These are phyloP conservation scores for Drosophila anomalata DNA, from an alignment of 2,888 invertebrate genomes.

Conservation along the genomic window DNA sequence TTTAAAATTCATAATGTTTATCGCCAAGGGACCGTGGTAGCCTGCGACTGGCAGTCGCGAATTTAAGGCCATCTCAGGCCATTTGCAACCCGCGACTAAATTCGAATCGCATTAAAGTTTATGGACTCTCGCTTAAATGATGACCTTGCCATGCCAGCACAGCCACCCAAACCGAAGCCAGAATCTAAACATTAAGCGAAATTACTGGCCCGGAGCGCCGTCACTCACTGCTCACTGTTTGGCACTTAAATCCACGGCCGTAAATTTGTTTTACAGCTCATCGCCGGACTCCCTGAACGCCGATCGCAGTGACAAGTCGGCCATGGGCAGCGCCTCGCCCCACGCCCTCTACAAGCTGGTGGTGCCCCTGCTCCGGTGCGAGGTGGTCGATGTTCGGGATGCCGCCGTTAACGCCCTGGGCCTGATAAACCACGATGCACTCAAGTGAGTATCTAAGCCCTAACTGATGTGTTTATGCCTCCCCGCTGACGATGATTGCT, in stretches of 20 bases:
- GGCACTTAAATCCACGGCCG: conserved; percentile 58
- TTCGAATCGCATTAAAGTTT: conserved; percentile 42
- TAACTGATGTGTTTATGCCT: conserved; percentile 8
- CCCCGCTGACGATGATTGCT: conserved; percentile 7
- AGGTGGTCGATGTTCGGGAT: conserved; percentile 96
- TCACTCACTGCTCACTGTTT: conserved; percentile 12
- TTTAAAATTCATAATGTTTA: conserved; percentile 69
- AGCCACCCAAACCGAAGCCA: conserved; percentile 8
- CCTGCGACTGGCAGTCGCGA: conserved; percentile 2
- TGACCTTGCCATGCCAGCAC: conserved; percentile 33
- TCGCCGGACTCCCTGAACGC: conserved; percentile 95
- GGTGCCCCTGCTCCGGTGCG: conserved; percentile 95
- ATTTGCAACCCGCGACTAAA: not conserved
- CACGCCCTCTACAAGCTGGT: conserved; percentile 95
- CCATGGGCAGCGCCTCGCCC: conserved; percentile 89
- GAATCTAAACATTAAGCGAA: conserved; percentile 23
- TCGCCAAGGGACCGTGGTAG: conserved; percentile 3
- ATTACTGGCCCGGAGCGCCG: conserved; percentile 25
- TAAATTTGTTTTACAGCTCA: conserved; percentile 87
- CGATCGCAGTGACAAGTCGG: conserved; percentile 92
- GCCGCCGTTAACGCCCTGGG: conserved; percentile 97
- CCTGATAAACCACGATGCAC: conserved; percentile 96
- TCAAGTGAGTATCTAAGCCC: conserved; percentile 89
- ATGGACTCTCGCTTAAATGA: conserved; percentile 27
- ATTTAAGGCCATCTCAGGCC: conserved; percentile 7